Conservation (phyloP, 2,888 invertebrate species). For the Chrysomela aeneicollis region DNA sequence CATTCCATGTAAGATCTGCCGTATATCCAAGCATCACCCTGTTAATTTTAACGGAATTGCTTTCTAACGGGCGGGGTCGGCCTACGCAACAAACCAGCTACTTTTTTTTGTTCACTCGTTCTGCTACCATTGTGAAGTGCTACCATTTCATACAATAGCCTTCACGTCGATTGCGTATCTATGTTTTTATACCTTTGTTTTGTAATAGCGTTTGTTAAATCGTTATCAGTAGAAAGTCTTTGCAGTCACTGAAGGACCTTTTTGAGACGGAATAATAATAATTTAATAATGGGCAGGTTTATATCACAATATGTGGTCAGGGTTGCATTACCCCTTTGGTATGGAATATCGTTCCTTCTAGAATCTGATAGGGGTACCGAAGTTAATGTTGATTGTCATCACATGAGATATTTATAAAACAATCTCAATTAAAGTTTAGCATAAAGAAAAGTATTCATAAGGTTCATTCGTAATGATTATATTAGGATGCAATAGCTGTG, state of each 20-base stretch:
- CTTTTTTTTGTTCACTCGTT: slow-evolving; percentile 49
- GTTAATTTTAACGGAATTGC: slow-evolving; percentile 49
- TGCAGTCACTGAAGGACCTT: slow-evolving; percentile 29
- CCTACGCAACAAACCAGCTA: slow-evolving; percentile 55
- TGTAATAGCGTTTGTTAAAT: slow-evolving; percentile 40
- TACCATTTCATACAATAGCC: slow-evolving; percentile 52
- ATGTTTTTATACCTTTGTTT: slow-evolving; percentile 41
- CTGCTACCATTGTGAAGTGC: slow-evolving; percentile 48
- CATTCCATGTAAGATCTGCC: slow-evolving; percentile 29
- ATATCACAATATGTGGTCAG: not conserved
- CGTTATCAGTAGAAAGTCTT: slow-evolving; percentile 38
- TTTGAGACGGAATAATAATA: slow-evolving; percentile 18
- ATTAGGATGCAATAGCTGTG: too few relatives aligned
- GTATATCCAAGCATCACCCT: slow-evolving; percentile 45
- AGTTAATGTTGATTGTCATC: too few relatives aligned
- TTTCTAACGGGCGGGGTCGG: slow-evolving; percentile 56
- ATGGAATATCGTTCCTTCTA: too few relatives aligned
- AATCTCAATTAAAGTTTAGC: too few relatives aligned
- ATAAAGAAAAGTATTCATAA: too few relatives aligned
- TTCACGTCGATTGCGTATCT: slow-evolving; percentile 48
- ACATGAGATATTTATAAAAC: too few relatives aligned
- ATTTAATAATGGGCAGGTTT: slow-evolving; percentile 6
- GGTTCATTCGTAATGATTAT: too few relatives aligned
- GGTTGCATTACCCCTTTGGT: too few relatives aligned
- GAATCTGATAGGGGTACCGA: too few relatives aligned